Base-by-base conservation (phyloP, 23 tunicate species). In the Diplosoma virens region DNA sequence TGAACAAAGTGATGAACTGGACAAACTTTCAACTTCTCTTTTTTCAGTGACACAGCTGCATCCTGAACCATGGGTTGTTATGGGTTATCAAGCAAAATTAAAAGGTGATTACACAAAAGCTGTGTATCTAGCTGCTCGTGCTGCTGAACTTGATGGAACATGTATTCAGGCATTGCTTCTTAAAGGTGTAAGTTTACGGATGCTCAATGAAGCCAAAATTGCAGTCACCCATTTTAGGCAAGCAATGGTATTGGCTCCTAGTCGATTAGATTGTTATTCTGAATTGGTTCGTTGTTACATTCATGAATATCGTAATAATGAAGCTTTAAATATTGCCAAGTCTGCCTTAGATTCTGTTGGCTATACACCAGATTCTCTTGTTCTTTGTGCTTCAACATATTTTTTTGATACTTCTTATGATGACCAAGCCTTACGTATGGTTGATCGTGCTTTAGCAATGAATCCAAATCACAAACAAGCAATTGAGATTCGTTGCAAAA, bases 61-160 rank as follows among this genome's bases (percentile, higher is more conserved):
- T 65, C 88, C 96, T 23, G 88, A 86, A 60, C 83, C 96, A 2
- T 82, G 88, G 96, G 88, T 89, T 32, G 87, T 84, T 1, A 65
- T 89, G 65, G 96, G 96, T 30, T 89, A 89, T 69, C 81, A 56
- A 24, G 84, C 96, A 33, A 52, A 67, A 55, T 41, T 47, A 18
- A 82, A 77, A 14, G 76, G 77, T 3, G 88, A 89, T 7, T 72
- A 60, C 77, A 82, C 69, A n/a, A 72, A 78, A 27, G 84, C 84
- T 20, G 71, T 89, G 30, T 89, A 82, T 34, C 64, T 89, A 0
- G 88, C 96, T 4, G 81, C 78, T 18, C 61, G 82, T 35, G 96
- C 96, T 11, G 63, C 83, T 3, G 81, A 89, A 36, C 65, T 89
- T 1, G 84, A 89, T 58, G 35, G 48, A 3, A 47, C 56, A 2